Conservation (phyloP, 2,797 vertebrate genomes). For the Aulostomus chinensis region DNA sequence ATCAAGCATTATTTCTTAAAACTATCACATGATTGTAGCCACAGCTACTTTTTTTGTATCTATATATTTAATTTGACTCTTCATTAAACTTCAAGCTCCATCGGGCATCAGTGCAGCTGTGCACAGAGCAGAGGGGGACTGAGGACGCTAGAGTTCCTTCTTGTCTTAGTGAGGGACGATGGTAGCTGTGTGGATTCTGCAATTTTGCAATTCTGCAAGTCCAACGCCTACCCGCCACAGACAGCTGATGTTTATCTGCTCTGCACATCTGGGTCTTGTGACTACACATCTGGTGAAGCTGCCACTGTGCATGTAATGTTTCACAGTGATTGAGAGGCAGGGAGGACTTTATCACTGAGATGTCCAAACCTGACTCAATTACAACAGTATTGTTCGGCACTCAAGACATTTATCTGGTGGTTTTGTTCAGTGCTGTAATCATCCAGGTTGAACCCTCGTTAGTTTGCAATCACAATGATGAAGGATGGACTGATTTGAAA, state of each 20-base stretch:
- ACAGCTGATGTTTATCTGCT: constrained; percentile 74
- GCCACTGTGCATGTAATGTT: constrained; percentile 45
- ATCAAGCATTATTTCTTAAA: too few relatives aligned
- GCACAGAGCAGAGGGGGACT: constrained; percentile 29
- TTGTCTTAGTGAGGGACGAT: constrained; percentile 34
- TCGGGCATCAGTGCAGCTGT: constrained; percentile 22
- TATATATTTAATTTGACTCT: too few relatives aligned
- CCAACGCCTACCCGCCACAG: constrained; percentile 42
- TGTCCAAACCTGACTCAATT: constrained; percentile 25
- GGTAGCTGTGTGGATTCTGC: constrained; percentile 41
- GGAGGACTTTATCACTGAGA: constrained; percentile 39
- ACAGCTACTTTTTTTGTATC: too few relatives aligned
- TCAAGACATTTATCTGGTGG: constrained; percentile 24
- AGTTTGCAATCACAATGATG: constrained; percentile 38
- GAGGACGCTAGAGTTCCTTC: constrained; percentile 41
- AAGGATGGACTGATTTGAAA: constrained; percentile 30
- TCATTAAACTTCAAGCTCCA: constrained; percentile 10
- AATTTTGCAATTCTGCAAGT: constrained; percentile 15
- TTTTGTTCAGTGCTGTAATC: constrained; percentile 39
- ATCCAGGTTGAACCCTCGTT: constrained; percentile 9
- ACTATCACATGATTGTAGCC: too few relatives aligned
- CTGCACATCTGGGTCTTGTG: constrained; percentile 68
- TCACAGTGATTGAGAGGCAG: constrained; percentile 31
- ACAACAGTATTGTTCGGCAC: constrained; percentile 16
- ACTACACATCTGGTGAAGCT: constrained; percentile 72